These are phyloP conservation scores for Halcyon senegalensis DNA, from an alignment of 2,113 vertebrate species.

Conservation along the genomic window DNA sequence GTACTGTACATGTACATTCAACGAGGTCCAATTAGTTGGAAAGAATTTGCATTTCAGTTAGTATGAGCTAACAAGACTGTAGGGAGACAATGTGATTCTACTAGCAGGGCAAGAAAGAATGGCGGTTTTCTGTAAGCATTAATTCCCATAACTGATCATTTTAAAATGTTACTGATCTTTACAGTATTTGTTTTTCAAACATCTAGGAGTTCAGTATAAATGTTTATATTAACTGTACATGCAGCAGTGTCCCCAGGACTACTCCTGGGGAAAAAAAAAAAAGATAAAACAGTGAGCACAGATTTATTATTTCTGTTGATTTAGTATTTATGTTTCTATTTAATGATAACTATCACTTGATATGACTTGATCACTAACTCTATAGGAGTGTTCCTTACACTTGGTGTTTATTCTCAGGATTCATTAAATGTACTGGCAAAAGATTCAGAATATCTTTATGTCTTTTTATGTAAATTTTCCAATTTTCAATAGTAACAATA, in stretches of 20 bases:
- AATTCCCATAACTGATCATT: constrained; percentile 76
- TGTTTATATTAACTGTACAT: constrained; percentile 60
- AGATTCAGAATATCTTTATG: neutral
- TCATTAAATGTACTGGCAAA: neutral
- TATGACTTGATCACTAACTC: neutral
- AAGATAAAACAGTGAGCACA: neutral
- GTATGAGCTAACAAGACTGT: constrained; percentile 80
- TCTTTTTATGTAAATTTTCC: neutral
- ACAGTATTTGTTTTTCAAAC: constrained; percentile 71
- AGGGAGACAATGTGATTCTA: constrained; percentile 77
- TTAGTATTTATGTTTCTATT: neutral
- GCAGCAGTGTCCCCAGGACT: constrained; percentile 38
- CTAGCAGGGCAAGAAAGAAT: constrained; percentile 71
- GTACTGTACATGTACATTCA: constrained; percentile 75
- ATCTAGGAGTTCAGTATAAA: constrained; percentile 65
- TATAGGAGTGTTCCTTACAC: neutral
- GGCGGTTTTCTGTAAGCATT: constrained; percentile 73
- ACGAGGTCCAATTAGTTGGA: constrained; percentile 80
- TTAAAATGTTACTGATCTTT: constrained; percentile 78
- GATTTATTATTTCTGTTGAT: constrained; percentile 10
- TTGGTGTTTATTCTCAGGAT: neutral
- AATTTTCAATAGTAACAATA: neutral
- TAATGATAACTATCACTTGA: neutral
- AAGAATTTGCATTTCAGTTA: constrained; percentile 82
- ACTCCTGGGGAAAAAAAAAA: constrained; percentile 8